Percentiles rank a stretch among this genome's conserved stretches.
Conservation (phyloP, 1,140 invertebrate genomes). For the Aphaenogaster floridana region DNA sequence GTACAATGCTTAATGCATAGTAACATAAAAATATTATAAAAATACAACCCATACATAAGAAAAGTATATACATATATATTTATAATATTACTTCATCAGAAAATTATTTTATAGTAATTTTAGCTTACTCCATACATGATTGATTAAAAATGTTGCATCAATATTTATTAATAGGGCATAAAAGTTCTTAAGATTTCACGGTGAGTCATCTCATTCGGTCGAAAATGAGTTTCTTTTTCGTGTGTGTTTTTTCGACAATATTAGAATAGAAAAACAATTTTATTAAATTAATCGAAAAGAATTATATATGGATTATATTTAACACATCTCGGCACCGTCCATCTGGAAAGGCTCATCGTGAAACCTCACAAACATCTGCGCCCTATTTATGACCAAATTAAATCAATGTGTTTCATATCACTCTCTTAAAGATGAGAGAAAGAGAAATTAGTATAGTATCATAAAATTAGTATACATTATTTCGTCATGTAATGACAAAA, state of each 20-base stretch:
- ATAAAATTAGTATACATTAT: constrained; percentile 44
- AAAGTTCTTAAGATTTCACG: not conserved
- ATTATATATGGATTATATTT: not conserved
- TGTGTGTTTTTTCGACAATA: not conserved
- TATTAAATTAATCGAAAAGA: constrained; percentile 6
- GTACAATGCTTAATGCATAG: constrained; percentile 39
- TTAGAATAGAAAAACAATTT: not conserved
- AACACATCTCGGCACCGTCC: not conserved
- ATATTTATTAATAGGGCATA: constrained; percentile 40
- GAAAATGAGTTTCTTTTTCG: not conserved
- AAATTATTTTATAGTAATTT: constrained; percentile 33
- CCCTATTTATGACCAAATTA: constrained; percentile 39
- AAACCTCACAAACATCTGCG: constrained; percentile 13
- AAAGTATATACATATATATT: not conserved
- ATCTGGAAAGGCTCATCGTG: not conserved
- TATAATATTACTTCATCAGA: not conserved
- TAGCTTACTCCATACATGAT: constrained; percentile 11
- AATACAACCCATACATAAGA: not conserved
- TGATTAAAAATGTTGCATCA: constrained; percentile 15
- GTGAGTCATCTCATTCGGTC: not conserved
- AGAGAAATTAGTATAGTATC: constrained; percentile 18
- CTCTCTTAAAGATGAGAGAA: constrained; percentile 14
- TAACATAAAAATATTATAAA: constrained; percentile 20
- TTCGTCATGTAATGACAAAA: constrained; percentile 42
- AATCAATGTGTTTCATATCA: constrained; percentile 33